Evolutionary conservation across 2,888 invertebrate species (phyloP).

Genomic region (Litoditis marina): DNA sequence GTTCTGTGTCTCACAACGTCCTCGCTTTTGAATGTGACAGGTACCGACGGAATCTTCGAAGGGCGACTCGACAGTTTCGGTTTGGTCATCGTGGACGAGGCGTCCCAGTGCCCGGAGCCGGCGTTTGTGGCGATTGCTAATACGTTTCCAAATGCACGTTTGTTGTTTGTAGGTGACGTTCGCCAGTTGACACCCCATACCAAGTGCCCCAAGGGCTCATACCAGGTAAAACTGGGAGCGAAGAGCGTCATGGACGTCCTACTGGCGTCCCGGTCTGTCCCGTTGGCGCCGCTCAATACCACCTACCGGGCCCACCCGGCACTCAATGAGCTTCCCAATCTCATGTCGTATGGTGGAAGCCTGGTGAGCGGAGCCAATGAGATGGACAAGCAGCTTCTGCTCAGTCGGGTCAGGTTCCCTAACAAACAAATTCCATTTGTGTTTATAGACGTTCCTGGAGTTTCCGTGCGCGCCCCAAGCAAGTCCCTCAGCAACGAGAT

Average conservation of each 20-base stretch:
- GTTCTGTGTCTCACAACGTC: no score
- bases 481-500: not conserved
- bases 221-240: not conserved
- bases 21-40: no score
- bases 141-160: not conserved
- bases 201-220: not conserved
- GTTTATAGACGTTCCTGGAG: not conserved
- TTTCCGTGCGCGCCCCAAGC: not conserved
- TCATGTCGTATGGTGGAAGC: not conserved
- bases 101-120: constrained; percentile 12
- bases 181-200: not conserved
- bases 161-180: not conserved
- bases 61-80: no score
- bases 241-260: constrained; percentile 4
- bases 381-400: no score
- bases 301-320: constrained; percentile 11
- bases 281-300: not conserved
- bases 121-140: not conserved
- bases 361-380: not conserved
- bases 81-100: no score
- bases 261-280: not conserved
- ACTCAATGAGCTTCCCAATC: constrained; percentile 10
- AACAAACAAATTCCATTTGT: not conserved
- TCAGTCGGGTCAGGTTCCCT: no score
- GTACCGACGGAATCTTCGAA: no score